Evolutionary conservation across 2,113 vertebrate species (phyloP), one percentile per base, ranked within the genome.

Genomic region (Elephas maximus): DNA sequence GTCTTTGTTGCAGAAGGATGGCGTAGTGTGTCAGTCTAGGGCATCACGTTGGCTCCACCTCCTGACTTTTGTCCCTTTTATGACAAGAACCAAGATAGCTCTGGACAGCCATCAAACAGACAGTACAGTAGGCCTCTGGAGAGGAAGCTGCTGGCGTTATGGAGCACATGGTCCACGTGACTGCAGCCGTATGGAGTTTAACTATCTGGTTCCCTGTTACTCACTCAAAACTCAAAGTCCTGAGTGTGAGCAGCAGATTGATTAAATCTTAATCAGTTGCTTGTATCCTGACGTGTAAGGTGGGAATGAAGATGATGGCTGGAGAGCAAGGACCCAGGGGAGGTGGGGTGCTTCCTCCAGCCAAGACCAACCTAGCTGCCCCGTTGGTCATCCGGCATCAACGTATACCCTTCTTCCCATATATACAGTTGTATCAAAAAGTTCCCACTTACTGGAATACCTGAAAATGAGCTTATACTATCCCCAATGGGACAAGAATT

Each of bases 141-240:
- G 11, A 15, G 17, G 18, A 44, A 48, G 23, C 30, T 41, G 28
- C 18, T 65, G 96, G 15, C 67, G 91, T 91, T 33, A 11, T 41
- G 21, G 0, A 0, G 5, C 67, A 51, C 37, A 23, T 1, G 11
- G 15, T n/a, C 48, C 10, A 48, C 30, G 12, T 37, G 23, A 6
- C 48, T 17, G 7, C 20, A 20, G 18, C 2, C 28, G 73, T 79
- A 53, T 1, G 9, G n/a, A 17, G 21, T 77, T 45, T 30, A 23
- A 48, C 45, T 63, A 5, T 33, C 24, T 30, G 8, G 53, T 71
- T 92, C 76, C 77, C 84, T 87, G 7, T 60, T 78, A n/a, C 33
- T 88, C 76, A 4, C 77, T 73, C 33, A 83, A 45, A 92, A 84
- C 30, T 71, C 17, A 44, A 4, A 62, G 37, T 93, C 63, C 20